These are phyloP conservation scores for Gymnocephalus cernua DNA, from an alignment of 2,113 vertebrate genomes.

Conservation along the genomic window DNA sequence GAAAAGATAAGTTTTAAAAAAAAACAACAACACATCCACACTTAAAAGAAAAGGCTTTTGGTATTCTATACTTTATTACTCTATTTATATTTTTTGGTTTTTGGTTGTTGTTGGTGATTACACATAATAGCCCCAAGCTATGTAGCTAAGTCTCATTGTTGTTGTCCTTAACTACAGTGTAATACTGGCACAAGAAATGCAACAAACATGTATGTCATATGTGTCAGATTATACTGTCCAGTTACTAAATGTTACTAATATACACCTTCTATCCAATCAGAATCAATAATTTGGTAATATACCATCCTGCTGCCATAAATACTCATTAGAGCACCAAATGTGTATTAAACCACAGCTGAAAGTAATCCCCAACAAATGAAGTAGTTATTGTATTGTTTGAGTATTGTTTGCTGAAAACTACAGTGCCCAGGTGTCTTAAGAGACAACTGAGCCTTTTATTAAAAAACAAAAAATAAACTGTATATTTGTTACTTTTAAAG, in stretches of 20 bases:
- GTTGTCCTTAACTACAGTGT: background rate
- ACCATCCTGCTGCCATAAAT: background rate
- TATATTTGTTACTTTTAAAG: background rate
- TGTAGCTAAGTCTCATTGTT: background rate
- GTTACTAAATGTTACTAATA: background rate
- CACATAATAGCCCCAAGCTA: background rate
- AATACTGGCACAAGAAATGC: background rate
- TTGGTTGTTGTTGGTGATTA: too few relatives aligned
- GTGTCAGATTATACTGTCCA: background rate
- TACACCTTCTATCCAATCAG: background rate
- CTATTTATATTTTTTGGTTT: background rate
- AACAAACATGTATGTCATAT: background rate
- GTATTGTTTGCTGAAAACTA: too few relatives aligned
- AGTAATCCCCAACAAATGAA: background rate
- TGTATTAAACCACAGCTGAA: background rate
- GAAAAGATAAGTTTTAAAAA: background rate
- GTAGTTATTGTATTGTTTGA: background rate
- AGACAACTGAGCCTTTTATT: background rate
- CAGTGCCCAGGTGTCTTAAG: too few relatives aligned
- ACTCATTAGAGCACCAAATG: background rate
- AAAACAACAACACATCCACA: too few relatives aligned
- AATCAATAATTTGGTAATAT: background rate
- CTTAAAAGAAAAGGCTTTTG: background rate
- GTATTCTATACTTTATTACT: background rate
- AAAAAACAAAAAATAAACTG: background rate